These are phyloP conservation scores for Origma solitaria DNA, from an alignment of 2,113 vertebrate genomes.

Conservation along the genomic window DNA sequence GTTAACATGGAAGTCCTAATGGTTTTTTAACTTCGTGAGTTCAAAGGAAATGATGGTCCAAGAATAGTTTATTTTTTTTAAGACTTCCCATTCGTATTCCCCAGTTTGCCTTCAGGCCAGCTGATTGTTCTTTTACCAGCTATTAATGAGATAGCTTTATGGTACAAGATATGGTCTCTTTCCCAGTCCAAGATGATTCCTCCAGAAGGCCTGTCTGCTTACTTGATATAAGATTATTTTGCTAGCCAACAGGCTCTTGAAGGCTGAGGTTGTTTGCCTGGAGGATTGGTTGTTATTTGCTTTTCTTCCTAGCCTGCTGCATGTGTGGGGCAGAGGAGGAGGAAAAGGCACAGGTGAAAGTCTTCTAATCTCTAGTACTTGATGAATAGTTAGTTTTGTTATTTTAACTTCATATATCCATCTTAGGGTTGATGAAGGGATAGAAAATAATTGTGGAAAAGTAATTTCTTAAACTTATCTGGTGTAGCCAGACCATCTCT, in stretches of 20 bases:
- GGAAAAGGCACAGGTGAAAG: background rate
- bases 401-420: background rate
- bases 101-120: background rate
- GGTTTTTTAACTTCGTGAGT: background rate
- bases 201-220: background rate
- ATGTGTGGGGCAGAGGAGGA: background rate
- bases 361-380: background rate
- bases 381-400: background rate
- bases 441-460: background rate
- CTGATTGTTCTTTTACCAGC: background rate
- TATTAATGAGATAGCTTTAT: background rate
- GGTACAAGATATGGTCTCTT: background rate
- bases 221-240: background rate
- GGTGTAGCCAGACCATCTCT: background rate
- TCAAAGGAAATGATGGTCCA: background rate
- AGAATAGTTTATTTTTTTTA: background rate
- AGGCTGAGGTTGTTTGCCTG: background rate
- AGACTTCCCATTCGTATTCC: background rate
- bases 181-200: background rate
- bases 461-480: background rate
- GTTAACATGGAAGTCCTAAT: background rate
- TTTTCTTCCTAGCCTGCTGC: background rate
- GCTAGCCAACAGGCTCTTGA: background rate
- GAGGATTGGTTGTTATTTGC: background rate
- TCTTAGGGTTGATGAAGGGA: background rate